Conservation (phyloP, 2,888 invertebrate species). For the Deilephila porcellus region DNA sequence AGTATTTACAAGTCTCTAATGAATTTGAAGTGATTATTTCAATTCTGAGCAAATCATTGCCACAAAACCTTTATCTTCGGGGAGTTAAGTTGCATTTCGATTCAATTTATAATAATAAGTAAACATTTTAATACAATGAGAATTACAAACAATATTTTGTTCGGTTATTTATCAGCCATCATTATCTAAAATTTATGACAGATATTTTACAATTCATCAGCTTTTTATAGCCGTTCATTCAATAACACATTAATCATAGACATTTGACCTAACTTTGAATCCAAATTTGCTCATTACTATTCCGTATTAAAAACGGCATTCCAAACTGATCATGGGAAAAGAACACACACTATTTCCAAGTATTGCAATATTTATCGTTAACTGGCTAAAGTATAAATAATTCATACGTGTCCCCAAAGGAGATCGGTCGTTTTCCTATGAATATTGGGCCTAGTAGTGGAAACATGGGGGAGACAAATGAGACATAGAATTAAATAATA, state of each 20-base stretch:
- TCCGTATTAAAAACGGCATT: constrained; percentile 5
- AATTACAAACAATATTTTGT: neutral
- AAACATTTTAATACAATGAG: neutral
- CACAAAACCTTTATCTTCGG: too few species aligned
- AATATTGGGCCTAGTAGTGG: too few species aligned
- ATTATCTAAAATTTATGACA: neutral
- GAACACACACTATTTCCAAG: constrained; percentile 23
- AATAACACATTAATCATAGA: neutral
- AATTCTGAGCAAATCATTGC: too few species aligned
- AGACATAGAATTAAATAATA: too few species aligned
- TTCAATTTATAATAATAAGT: neutral
- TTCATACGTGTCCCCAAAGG: constrained; percentile 31
- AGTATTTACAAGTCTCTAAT: too few species aligned
- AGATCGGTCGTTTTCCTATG: too few species aligned
- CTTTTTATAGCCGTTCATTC: neutral
- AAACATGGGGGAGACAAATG: too few species aligned
- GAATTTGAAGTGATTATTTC: too few species aligned
- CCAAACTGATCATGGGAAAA: constrained; percentile 30
- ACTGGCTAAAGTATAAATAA: constrained; percentile 28
- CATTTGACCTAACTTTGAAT: constrained; percentile 7
- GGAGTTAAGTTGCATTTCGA: neutral
- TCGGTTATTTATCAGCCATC: neutral
- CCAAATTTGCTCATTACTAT: constrained; percentile 8
- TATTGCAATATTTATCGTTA: constrained; percentile 32
- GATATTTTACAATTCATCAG: neutral